A percentile compares a stretch with the other conserved stretches of the same genome.
These are phyloP conservation scores for Mormyrops boulengeri DNA, from an alignment of 2,797 vertebrate genomes.

Conservation along the genomic window DNA sequence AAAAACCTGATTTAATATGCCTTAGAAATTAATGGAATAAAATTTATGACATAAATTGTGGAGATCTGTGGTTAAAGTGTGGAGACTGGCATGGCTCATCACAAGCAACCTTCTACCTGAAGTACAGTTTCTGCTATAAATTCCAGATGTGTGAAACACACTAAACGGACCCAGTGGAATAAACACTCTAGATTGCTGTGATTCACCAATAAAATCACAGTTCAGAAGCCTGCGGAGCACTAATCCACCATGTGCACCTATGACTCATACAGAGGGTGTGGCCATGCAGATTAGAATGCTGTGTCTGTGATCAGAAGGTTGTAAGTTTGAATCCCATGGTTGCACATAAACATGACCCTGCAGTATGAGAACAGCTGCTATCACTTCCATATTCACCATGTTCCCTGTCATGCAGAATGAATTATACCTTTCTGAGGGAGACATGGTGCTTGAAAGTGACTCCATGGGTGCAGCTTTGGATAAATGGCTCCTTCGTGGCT, in stretches of 20 bases:
- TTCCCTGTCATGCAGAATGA: neutral
- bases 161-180: neutral
- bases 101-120: neutral
- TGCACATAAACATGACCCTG: neutral
- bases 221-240: neutral
- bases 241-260: neutral
- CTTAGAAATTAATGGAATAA: neutral
- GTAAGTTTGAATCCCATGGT: neutral
- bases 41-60: neutral
- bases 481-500: neutral
- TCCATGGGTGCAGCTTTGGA: neutral
- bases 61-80: neutral
- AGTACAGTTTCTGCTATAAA: neutral
- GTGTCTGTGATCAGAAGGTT: neutral
- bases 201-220: neutral
- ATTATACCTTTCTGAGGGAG: neutral
- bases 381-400: slow-evolving; percentile 1
- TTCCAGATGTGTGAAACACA: slow-evolving; percentile 14
- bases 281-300: neutral
- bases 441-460: slow-evolving; percentile 5
- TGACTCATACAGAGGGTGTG: neutral
- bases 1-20: neutral
- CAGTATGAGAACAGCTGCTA: neutral
- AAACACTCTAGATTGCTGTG: neutral
- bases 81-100: neutral